phyloP scores from a whole-genome alignment of 2,888 invertebrate species.

The Brenthis hecate region DNA sequence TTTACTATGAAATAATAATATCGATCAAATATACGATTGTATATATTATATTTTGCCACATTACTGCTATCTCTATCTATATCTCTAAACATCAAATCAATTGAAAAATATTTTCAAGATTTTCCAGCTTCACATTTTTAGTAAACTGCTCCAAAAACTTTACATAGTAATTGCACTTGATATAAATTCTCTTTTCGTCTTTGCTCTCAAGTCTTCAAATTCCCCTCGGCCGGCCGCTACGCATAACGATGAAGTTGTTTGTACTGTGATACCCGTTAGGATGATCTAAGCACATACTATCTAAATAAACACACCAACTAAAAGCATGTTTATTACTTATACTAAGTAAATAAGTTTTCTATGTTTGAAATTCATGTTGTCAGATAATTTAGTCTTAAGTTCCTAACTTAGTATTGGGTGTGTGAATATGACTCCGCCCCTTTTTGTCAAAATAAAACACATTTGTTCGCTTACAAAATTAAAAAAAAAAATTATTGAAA shows the following conservation, averaged over 20 bases:
- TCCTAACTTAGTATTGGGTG: too few species aligned
- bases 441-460: too few species aligned
- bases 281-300: not conserved
- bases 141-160: slow-evolving; percentile 3
- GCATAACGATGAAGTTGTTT: slow-evolving; percentile 23
- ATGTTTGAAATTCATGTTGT: not conserved
- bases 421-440: too few species aligned
- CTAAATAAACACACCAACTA: slow-evolving; percentile 5
- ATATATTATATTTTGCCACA: too few species aligned
- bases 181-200: slow-evolving; percentile 24
- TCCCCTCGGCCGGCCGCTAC: slow-evolving; percentile 17
- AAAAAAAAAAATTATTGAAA: too few species aligned
- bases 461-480: too few species aligned
- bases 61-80: too few species aligned
- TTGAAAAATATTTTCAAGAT: not conserved
- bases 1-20: too few species aligned
- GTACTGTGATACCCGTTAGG: slow-evolving; percentile 10
- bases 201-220: slow-evolving; percentile 20
- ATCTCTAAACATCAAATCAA: not conserved
- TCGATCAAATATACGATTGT: too few species aligned
- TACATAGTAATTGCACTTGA: slow-evolving; percentile 26
- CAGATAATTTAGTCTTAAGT: too few species aligned
- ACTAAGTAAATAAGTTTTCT: not conserved
- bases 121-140: not conserved
- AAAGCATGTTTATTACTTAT: not conserved